Evolutionary conservation across 2,797 vertebrate species (phyloP), one percentile per base, ranked within the genome.

Genomic region (Schizopygopsis malacanthus): DNA sequence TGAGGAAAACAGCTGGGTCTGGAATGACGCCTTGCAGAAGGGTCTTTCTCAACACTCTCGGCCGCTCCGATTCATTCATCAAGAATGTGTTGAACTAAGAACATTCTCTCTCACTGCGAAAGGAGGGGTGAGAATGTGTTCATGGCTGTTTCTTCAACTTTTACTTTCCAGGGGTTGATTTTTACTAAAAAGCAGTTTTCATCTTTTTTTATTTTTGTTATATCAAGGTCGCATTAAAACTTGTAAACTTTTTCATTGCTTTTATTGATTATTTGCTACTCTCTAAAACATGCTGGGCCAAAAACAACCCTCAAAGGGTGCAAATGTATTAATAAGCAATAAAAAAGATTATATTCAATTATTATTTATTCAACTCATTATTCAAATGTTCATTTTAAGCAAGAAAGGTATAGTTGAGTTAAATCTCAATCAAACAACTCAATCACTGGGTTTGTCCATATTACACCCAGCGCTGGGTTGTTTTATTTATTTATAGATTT

Each of bases 1-100:
- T 86, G 75, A 89, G 88, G 87, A 88, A 88, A 89, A 88, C 89
- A 90, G 86, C 89, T 90, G 89, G 84, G 75, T 11, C 61, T 86
- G 84, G 82, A 90, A 78, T 33, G 72, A 85, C 50, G 47, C 65
- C 83, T 83, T 85, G 82, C 82, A 85, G 86, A 87, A 84, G 39
- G 79, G 47, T 45, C 83, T 83, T 88, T 88, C 77, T 83, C 87
- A 83, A 77, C 59, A 67, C 25, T 54, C 56, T 61, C 71, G 6
- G 61, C 7, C 4, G 71, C 82, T 43, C 54, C 9, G 25, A 81
- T 77, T 90, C 89, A 89, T 81, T 54, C 82, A 13, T 86, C 85
- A 83, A 81, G 88, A 90, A 90, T 88, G 88, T 86, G 85, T 82
- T 86, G 87, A 88, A 83, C 85, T 33, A 45, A 47, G 39, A 71